Base-by-base conservation (phyloP, 2,797 vertebrate genomes). In the Cynopterus sphinx region DNA sequence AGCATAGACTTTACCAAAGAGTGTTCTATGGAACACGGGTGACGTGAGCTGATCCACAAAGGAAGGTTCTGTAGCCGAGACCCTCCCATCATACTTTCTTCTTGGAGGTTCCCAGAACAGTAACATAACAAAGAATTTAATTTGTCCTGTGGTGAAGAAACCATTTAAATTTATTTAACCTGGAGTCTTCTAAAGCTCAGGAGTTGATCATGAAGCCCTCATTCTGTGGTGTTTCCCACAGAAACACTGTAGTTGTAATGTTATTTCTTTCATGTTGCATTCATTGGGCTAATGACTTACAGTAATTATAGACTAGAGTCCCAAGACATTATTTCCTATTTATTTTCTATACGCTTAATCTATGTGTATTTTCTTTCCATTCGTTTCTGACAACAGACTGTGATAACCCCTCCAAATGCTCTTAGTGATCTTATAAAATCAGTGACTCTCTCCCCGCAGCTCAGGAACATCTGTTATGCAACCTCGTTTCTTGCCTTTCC, bases 291-390 rank as follows among this genome's bases (percentile, higher is more conserved):
- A 49, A 70, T 67, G 28, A 86, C 33, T 92, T 70, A 53, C 36
- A 85, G 41, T 93, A 36, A 33, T 94, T 73, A 57, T 13, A 87
- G 63, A 89, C 22, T 73, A 77, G 1, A 86, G 7, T 63, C 31
- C 0, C 10, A 90, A 92, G 31, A 71, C 51, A 46, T 68, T 33
- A 39, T 77, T 93, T 93, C 3, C 33, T 91, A 51, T 74, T 78
- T 92, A 75, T 91, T 82, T 95, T 89, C 59, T 65, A 3, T 55
- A 49, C 26, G 5, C 17, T 92, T 67, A 71, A 51, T 90, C 21
- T 91, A 41, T n/a, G 63, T 67, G 21, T 82, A 22, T 84, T 96
- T 92, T 92, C n/a, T 87, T 89, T 67, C 36, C 21, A 3, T 67
- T 92, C 17, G 92, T 92, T 95, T 92, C 51, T 94, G 55, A 39